Percentiles rank a stretch among this genome's conserved stretches.
These are phyloP conservation scores for Sparidentex hasta DNA, from an alignment of 2,797 vertebrate genomes.

Conservation along the genomic window DNA sequence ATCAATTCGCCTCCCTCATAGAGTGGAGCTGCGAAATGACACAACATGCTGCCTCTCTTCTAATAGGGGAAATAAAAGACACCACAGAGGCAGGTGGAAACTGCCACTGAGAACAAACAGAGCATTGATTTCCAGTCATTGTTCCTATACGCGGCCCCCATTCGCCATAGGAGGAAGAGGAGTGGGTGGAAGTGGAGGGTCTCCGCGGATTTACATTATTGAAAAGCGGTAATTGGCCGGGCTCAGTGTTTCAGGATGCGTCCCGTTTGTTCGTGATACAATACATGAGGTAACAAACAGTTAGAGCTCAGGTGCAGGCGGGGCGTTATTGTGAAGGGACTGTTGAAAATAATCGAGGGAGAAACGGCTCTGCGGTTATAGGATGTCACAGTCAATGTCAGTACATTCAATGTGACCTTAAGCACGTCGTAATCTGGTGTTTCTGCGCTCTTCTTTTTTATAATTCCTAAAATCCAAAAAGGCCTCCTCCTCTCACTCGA, in stretches of 20 bases:
- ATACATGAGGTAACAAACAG: constrained; percentile 24
- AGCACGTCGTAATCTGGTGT: neutral
- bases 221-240: constrained; percentile 69
- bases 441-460: constrained; percentile 17
- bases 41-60: constrained; percentile 29
- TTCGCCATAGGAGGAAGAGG: constrained; percentile 28
- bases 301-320: constrained; percentile 9
- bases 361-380: neutral
- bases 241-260: constrained; percentile 34
- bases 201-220: constrained; percentile 55
- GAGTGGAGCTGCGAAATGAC: constrained; percentile 25
- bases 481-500: neutral
- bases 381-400: neutral
- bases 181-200: constrained; percentile 12
- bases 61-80: constrained; percentile 43
- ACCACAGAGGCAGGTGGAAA: constrained; percentile 47
- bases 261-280: constrained; percentile 36
- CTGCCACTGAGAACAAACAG: constrained; percentile 54
- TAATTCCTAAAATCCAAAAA: constrained; percentile 7
- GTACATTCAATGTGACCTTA: neutral
- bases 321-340: neutral
- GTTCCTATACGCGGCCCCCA: constrained; percentile 8
- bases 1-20: constrained; percentile 32
- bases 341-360: constrained; percentile 34
- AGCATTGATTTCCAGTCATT: constrained; percentile 75